A percentile compares a stretch with the other conserved stretches of the same genome.
Conservation (phyloP, 1,140 invertebrate species). For the Epicauta chinensis region DNA sequence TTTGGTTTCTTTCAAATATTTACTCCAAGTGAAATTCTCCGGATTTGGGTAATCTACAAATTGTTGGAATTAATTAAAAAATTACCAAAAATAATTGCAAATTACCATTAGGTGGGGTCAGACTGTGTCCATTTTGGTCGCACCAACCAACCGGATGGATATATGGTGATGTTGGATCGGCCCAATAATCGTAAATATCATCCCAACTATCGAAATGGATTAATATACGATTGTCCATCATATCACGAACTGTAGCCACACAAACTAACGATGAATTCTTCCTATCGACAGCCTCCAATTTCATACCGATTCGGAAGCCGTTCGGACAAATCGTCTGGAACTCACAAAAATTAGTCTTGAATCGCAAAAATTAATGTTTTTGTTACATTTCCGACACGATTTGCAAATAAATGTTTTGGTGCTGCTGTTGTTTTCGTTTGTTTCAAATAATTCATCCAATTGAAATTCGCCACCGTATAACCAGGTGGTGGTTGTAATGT, state of each 20-base stretch:
- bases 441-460: conserved; percentile 81
- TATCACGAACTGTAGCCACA: conserved; percentile 81
- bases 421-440: conserved; percentile 69
- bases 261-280: conserved; percentile 81
- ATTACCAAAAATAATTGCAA: not conserved
- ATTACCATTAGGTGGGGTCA: conserved; percentile 84
- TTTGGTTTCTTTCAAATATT: conserved; percentile 73
- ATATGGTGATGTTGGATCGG: conserved; percentile 80
- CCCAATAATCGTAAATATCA: conserved; percentile 91
- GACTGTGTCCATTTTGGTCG: conserved; percentile 65
- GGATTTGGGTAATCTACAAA: conserved; percentile 62
- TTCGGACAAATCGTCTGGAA: conserved; percentile 63
- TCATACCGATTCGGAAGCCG: conserved; percentile 82
- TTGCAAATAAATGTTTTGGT: conserved; percentile 69
- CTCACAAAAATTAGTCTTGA: not conserved
- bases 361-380: not conserved
- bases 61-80: not conserved
- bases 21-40: conserved; percentile 76
- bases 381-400: conserved; percentile 51
- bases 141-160: conserved; percentile 94
- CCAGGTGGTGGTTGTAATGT: conserved; percentile 69
- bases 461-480: conserved; percentile 58
- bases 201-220: conserved; percentile 96
- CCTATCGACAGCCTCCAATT: conserved; percentile 90
- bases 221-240: conserved; percentile 77